phyloP scores from a whole-genome alignment of 2,888 invertebrate genomes.

The Agrilus cyanescens region DNA sequence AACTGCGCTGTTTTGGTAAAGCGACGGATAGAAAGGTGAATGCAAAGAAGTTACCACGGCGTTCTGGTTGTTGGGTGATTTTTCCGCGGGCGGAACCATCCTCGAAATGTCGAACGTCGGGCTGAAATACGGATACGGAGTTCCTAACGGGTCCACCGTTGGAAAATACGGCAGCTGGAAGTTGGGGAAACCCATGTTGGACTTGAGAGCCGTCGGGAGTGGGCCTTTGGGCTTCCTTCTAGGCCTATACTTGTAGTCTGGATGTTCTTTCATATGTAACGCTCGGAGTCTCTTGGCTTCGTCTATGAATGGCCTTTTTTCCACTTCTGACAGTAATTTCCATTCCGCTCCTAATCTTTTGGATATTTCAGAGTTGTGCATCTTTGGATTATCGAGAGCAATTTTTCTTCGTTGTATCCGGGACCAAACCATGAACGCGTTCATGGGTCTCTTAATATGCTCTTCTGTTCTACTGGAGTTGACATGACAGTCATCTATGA shows the following conservation, averaged over 20 bases:
- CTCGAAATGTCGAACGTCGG: conserved; percentile 47
- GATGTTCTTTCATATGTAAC: conserved; percentile 83
- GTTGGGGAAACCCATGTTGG: conserved; percentile 43
- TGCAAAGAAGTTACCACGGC: conserved; percentile 58
- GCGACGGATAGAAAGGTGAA: conserved; percentile 56
- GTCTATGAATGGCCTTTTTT: conserved; percentile 89
- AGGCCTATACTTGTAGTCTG: conserved; percentile 83
- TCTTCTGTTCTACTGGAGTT: conserved; percentile 38
- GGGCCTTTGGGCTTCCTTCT: conserved; percentile 73
- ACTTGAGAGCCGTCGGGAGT: conserved; percentile 33
- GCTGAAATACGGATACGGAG: conserved; percentile 64
- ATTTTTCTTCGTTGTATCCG: conserved; percentile 83
- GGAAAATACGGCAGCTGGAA: conserved; percentile 55
- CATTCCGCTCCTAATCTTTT: conserved; percentile 88
- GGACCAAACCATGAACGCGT: conserved; percentile 97
- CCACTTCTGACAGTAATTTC: conserved; percentile 76
- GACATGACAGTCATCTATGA: conserved; percentile 29
- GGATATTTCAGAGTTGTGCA: conserved; percentile 84
- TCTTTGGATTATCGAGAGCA: conserved; percentile 87
- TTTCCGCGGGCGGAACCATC: conserved; percentile 31
- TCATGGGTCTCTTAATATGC: conserved; percentile 95
- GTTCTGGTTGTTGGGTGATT: conserved; percentile 35
- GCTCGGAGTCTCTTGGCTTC: conserved; percentile 84
- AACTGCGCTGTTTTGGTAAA: conserved; percentile 41
- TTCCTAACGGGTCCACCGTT: conserved; percentile 42